phyloP scores from a whole-genome alignment of 2,113 vertebrate genomes.

The Alectura lathami region DNA sequence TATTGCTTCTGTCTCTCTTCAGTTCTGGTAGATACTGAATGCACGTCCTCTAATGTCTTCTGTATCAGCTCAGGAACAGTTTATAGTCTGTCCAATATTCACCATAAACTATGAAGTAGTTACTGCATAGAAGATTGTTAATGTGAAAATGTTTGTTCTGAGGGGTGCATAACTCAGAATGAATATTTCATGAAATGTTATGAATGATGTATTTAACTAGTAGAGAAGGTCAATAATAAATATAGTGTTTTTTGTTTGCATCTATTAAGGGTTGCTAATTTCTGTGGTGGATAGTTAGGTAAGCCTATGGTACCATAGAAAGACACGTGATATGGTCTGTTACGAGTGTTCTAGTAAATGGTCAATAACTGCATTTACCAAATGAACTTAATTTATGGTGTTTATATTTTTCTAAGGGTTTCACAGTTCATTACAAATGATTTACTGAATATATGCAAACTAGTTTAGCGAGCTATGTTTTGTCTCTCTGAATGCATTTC shows the following conservation, averaged over 20 bases:
- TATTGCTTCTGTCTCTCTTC: not conserved
- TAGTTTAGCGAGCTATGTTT: constrained; percentile 13
- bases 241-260: not conserved
- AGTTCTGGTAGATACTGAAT: not conserved
- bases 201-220: constrained; percentile 57
- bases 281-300: not conserved
- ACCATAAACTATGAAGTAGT: not conserved
- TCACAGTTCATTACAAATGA: constrained; percentile 53
- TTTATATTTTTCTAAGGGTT: constrained; percentile 34
- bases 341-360: constrained; percentile 47
- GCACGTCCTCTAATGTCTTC: not conserved
- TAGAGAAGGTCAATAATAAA: constrained; percentile 30
- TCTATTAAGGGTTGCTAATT: not conserved
- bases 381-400: constrained; percentile 45
- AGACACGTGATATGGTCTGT: not conserved
- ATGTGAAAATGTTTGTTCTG: constrained; percentile 32
- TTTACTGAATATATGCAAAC: constrained; percentile 44
- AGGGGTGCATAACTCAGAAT: not conserved
- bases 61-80: not conserved
- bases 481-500: constrained; percentile 22
- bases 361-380: constrained; percentile 40
- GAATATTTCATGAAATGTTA: constrained; percentile 60
- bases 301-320: not conserved
- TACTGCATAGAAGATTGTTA: not conserved
- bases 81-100: no score